Evolutionary conservation across 2,113 vertebrate genomes (phyloP), one percentile per base, ranked within the genome.

Genomic region (Urocitellus parryii): DNA sequence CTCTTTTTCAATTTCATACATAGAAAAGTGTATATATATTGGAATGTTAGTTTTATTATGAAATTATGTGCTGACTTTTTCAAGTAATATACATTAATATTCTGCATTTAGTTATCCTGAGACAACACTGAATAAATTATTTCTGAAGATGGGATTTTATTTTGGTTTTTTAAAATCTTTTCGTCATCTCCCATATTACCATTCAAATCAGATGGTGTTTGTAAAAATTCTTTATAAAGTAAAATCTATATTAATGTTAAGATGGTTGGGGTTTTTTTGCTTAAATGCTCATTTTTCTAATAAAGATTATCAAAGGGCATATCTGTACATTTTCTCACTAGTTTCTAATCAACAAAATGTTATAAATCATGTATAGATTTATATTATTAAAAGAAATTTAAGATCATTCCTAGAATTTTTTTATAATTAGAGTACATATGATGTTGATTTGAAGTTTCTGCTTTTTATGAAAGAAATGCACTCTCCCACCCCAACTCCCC

Each of bases 211-310:
- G 27, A 86, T 82, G 3, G 11, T 90, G 14, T 78, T 96, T 56
- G 12, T 88, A 42, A 96, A 89, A 91, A 42, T 78, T 74, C n/a
- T 85, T 88, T 84, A 17, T 90, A 95, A 92, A 79, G 42, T 58
- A 73, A 92, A 92, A 83, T 24, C 24, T 92, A 0, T 74, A 72
- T 79, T 42, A 80, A 86, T 67, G 20, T 87, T 77, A 92, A 65
- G 42, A n/a, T 79, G 22, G 18, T 37, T 95, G 11, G 1, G 2
- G 2, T 73, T 86, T 79, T 45, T 89, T 77, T 94, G 13, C 56
- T 72, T 92, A 78, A 92, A 61, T 14, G 20, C 83, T 45, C 77
- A 81, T 58, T 91, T 88, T 92, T 87, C 53, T 90, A 70, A 17
- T 86, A 73, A 85, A 14, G 11, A 9, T 89, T 67, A 79, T 77